A percentile compares a stretch with the other conserved stretches of the same genome.
phyloP scores from a whole-genome alignment of 1,140 invertebrate species.

The Heliconius hewitsoni region DNA sequence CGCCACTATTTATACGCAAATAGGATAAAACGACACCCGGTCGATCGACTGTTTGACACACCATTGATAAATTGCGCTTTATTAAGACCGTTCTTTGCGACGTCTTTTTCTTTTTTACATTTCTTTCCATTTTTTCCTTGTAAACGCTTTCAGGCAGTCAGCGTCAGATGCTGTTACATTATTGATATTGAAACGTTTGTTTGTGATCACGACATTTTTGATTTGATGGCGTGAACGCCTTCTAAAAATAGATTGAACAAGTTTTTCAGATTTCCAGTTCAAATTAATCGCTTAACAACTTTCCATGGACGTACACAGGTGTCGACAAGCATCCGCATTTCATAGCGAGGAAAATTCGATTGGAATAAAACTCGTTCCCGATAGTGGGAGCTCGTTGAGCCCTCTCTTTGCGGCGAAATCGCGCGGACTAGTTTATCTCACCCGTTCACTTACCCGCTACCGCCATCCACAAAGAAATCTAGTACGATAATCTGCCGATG shows the following conservation, averaged over 20 bases:
- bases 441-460: constrained; percentile 56
- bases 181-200: constrained; percentile 16
- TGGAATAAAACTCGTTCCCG: constrained; percentile 66
- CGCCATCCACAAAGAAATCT: constrained; percentile 60
- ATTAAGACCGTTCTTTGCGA: constrained; percentile 66
- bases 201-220: constrained; percentile 11
- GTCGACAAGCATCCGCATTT: constrained; percentile 43
- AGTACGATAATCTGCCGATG: constrained; percentile 67
- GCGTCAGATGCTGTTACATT: constrained; percentile 25
- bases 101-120: constrained; percentile 48
- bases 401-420: constrained; percentile 75
- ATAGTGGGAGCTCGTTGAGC: constrained; percentile 62
- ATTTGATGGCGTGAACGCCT: constrained; percentile 7
- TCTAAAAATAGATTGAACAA: constrained; percentile 19
- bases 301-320: constrained; percentile 40
- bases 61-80: constrained; percentile 78
- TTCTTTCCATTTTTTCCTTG: constrained; percentile 32
- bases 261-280: constrained; percentile 12
- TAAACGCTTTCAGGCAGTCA: constrained; percentile 21
- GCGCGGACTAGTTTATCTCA: constrained; percentile 73
- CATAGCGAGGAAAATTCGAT: constrained; percentile 61
- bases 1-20: constrained; percentile 80
- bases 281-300: constrained; percentile 29
- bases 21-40: constrained; percentile 79
- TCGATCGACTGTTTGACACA: constrained; percentile 77